Evolutionary conservation across 1,140 invertebrate genomes (phyloP).

Genomic region (Camponotus pennsylvanicus): DNA sequence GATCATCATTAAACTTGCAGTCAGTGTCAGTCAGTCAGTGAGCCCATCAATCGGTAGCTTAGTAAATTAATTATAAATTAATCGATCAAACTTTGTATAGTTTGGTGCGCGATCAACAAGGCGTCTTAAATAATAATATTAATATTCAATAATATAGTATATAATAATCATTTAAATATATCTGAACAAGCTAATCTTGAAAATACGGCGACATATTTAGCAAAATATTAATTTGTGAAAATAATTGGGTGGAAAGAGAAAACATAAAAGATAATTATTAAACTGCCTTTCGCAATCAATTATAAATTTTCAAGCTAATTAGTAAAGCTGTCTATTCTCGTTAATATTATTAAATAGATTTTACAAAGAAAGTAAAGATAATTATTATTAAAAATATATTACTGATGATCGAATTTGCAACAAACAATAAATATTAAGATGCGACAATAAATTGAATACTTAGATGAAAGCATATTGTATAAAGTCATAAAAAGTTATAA

Average conservation of each 20-base stretch:
- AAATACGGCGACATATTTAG: neutral
- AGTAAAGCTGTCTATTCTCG: neutral
- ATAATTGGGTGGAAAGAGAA: too few relatives aligned
- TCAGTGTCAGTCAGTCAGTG: conserved; percentile 62
- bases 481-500: too few relatives aligned
- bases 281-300: neutral
- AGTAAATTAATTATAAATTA: conserved; percentile 57
- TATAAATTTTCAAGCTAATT: neutral
- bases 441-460: neutral
- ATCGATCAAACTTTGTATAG: conserved; percentile 20
- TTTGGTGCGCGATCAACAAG: neutral
- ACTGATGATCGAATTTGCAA: neutral
- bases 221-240: conserved; percentile 2
- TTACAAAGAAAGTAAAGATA: neutral
- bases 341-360: neutral
- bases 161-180: neutral
- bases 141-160: neutral
- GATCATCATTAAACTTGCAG: conserved; percentile 31
- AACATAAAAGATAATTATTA: neutral
- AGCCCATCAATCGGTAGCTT: conserved; percentile 67
- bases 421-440: neutral
- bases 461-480: too few relatives aligned
- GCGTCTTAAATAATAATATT: neutral
- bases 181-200: neutral
- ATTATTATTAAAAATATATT: neutral